Evolutionary conservation across 2,113 vertebrate genomes (phyloP).

Genomic region (Pseudopipra pipra): DNA sequence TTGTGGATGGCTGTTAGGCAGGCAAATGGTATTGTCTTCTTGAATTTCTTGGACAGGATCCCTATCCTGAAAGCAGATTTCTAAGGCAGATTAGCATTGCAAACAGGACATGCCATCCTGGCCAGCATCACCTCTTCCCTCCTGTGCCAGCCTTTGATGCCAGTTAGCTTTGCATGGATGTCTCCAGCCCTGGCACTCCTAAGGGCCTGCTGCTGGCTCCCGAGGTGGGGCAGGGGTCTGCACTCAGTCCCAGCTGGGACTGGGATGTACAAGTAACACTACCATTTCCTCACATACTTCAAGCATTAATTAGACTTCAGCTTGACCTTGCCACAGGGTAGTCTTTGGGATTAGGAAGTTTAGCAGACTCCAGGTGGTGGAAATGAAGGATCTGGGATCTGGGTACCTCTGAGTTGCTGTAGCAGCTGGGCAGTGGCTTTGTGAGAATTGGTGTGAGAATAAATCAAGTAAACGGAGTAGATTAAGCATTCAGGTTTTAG

Average conservation of each 20-base stretch:
- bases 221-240: background rate
- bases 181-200: background rate
- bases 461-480: background rate
- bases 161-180: background rate
- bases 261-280: background rate
- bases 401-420: background rate
- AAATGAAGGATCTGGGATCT: background rate
- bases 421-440: background rate
- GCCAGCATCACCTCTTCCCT: accelerated
- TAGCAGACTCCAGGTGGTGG: background rate
- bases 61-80: background rate
- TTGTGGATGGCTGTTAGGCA: background rate
- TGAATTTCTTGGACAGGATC: background rate
- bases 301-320: background rate
- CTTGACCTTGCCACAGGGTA: background rate
- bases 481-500: background rate
- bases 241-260: background rate
- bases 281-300: background rate
- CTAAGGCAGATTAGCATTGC: background rate
- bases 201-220: background rate
- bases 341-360: background rate
- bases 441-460: background rate
- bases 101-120: background rate
- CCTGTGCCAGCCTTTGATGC: background rate
- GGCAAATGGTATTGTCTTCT: background rate